Conservation (phyloP, 2,888 invertebrate species). For the Pammene fasciana region DNA sequence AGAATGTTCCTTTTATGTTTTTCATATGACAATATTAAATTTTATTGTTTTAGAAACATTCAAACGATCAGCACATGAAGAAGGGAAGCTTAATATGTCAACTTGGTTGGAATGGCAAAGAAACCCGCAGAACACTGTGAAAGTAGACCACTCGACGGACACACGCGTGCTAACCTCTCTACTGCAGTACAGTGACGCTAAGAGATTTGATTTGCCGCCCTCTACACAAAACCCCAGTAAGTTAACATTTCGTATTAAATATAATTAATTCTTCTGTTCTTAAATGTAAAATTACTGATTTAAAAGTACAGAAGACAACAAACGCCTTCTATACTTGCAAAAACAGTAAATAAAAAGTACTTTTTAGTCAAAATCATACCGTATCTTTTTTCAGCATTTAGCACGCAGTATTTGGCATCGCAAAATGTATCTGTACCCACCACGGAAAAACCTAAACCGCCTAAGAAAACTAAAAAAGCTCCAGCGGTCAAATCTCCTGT, state of each 20-base stretch:
- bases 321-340: not conserved
- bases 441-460: constrained; percentile 56
- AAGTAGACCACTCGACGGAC: constrained; percentile 74
- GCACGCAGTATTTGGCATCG: constrained; percentile 54
- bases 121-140: constrained; percentile 70
- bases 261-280: not conserved
- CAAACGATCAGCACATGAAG: constrained; percentile 37
- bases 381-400: constrained; percentile 54
- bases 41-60: constrained; percentile 50
- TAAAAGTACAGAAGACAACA: too few species aligned
- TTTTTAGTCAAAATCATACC: too few species aligned
- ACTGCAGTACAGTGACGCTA: constrained; percentile 77
- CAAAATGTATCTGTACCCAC: constrained; percentile 49
- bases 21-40: not conserved
- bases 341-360: not conserved
- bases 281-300: too few species aligned
- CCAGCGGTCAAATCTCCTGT: constrained; percentile 58
- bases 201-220: constrained; percentile 72
- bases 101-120: constrained; percentile 79
- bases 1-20: too few species aligned
- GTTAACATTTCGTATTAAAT: constrained; percentile 42
- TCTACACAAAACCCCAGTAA: constrained; percentile 72
- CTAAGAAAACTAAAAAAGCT: constrained; percentile 62
- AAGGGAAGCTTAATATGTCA: constrained; percentile 54
- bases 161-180: constrained; percentile 72